Conservation (phyloP, 2,113 vertebrate species). For the Phyllostomus hastatus region DNA sequence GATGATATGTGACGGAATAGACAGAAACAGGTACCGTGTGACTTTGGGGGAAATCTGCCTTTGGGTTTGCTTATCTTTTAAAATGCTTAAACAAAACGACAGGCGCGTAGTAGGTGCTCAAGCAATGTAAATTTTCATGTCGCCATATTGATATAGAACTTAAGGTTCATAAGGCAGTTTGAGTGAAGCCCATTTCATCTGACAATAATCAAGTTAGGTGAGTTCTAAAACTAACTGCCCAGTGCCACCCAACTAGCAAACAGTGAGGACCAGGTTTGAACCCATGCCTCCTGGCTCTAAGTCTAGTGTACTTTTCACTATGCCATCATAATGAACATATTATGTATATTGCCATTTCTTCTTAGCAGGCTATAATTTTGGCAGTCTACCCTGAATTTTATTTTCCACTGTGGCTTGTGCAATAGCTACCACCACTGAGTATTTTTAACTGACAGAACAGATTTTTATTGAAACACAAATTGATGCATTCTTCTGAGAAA, state of each 20-base stretch:
- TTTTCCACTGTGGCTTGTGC: slow-evolving; percentile 45
- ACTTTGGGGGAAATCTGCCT: neutral
- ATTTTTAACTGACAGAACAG: slow-evolving; percentile 50
- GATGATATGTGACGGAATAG: neutral
- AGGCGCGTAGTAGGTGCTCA: neutral
- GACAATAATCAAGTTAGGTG: neutral
- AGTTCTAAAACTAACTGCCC: neutral
- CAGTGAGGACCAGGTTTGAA: neutral
- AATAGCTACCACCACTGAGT: slow-evolving; percentile 17
- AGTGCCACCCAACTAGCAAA: neutral
- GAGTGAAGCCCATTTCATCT: neutral
- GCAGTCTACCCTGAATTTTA: slow-evolving; percentile 29
- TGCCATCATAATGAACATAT: slow-evolving; percentile 28
- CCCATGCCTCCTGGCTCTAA: neutral
- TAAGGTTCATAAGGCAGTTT: neutral
- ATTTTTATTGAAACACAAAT: slow-evolving; percentile 50
- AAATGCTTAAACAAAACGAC: neutral
- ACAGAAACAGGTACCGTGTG: neutral
- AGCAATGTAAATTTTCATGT: neutral
- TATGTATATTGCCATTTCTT: slow-evolving; percentile 22
- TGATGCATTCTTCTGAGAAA: slow-evolving; percentile 30
- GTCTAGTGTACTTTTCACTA: slow-evolving; percentile 15
- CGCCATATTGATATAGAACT: neutral
- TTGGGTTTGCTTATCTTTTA: neutral
- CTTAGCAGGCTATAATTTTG: slow-evolving; percentile 49